phyloP scores from a whole-genome alignment of 2,888 invertebrate species.

The Phorcus lineatus region DNA sequence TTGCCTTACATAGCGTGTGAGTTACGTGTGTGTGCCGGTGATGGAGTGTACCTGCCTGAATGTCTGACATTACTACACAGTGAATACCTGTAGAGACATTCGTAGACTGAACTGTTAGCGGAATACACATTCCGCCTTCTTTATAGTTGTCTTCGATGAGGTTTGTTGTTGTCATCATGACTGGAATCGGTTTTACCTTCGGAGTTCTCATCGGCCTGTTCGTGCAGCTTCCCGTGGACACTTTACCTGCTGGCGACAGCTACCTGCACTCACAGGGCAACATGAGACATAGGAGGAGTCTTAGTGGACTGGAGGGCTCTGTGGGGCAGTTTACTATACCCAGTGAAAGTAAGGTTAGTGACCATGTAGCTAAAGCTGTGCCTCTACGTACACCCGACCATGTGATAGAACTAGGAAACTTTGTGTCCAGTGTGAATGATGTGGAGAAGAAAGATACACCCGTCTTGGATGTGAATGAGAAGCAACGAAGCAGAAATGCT shows the following conservation, averaged over 20 bases:
- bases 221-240: slow-evolving; percentile 60
- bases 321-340: background rate
- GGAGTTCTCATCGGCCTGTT: slow-evolving; percentile 62
- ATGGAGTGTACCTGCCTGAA: background rate
- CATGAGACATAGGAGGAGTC: background rate
- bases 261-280: background rate
- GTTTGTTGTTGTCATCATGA: slow-evolving; percentile 52
- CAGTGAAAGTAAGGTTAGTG: background rate
- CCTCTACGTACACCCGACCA: background rate
- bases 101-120: background rate
- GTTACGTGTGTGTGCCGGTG: background rate
- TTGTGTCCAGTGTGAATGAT: background rate
- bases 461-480: background rate
- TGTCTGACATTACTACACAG: background rate
- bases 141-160: slow-evolving; percentile 35
- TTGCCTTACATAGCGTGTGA: background rate
- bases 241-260: slow-evolving; percentile 51
- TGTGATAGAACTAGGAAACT: background rate
- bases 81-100: too few relatives aligned
- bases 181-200: slow-evolving; percentile 62
- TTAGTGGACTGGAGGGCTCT: background rate
- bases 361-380: background rate
- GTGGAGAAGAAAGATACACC: background rate
- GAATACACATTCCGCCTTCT: background rate
- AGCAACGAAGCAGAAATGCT: background rate